These are phyloP conservation scores for Oreochromis spilurus DNA, from an alignment of 2,113 vertebrate species.

Conservation along the genomic window DNA sequence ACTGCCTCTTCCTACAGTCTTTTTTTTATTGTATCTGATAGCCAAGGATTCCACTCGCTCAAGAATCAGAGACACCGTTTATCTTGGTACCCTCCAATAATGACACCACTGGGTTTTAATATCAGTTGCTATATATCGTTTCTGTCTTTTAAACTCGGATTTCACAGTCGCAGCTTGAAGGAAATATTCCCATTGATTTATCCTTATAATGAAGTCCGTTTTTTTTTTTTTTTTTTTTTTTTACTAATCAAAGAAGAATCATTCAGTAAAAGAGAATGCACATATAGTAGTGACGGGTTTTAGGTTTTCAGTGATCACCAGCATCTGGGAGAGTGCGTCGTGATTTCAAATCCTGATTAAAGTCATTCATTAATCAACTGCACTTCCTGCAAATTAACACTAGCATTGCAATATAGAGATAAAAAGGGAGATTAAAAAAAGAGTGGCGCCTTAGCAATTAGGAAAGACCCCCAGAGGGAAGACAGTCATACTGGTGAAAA, in stretches of 20 bases:
- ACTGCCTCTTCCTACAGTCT: slow-evolving; percentile 39
- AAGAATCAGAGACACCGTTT: slow-evolving; percentile 38
- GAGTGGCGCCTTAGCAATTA: slow-evolving; percentile 54
- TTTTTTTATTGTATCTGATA: slow-evolving; percentile 43
- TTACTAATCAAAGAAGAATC: background rate
- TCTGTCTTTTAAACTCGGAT: slow-evolving; percentile 25
- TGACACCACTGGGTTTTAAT: slow-evolving; percentile 46
- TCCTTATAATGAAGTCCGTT: background rate
- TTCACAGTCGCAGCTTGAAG: slow-evolving; percentile 2
- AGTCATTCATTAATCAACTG: slow-evolving; percentile 48
- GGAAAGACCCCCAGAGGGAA: slow-evolving; percentile 55
- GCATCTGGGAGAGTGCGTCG: background rate
- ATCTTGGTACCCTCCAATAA: slow-evolving; percentile 49
- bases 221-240: background rate
- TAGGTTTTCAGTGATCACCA: background rate
- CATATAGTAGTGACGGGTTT: background rate
- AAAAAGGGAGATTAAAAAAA: slow-evolving; percentile 43
- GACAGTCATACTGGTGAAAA: slow-evolving; percentile 18
- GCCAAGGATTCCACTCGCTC: slow-evolving; percentile 29
- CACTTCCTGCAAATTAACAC: slow-evolving; percentile 44
- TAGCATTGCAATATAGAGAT: slow-evolving; percentile 49
- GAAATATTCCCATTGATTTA: slow-evolving; percentile 28
- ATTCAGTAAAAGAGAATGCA: background rate
- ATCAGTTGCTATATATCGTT: slow-evolving; percentile 25
- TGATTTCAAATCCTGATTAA: slow-evolving; percentile 39